Evolutionary conservation across 2,113 vertebrate genomes (phyloP), one percentile per base, ranked within the genome.

Genomic region (Pungitius pungitius): DNA sequence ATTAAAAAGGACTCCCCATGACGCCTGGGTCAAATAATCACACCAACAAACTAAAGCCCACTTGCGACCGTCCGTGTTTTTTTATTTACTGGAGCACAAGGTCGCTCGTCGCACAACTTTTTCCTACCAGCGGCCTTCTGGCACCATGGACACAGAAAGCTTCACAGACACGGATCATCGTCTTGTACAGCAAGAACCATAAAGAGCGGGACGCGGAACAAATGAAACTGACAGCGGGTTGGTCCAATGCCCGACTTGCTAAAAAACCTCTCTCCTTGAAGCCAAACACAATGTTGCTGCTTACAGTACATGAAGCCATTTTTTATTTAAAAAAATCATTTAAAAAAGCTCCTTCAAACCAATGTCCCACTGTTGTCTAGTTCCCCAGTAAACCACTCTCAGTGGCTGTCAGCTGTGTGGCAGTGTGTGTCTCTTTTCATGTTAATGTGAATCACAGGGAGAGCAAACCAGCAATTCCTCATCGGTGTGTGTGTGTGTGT

Each of bases 361-460:
- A 73, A 57, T 69, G 55, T 55, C 45, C 12, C 18, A 14, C 52
- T 78, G 73, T 76, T 80, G 56, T 51, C 78, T 77, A 64, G 39
- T 47, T 64, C 52, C 64, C 78, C 68, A 84, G 56, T 60, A 73
- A 78, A 86, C 77, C 81, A 43, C 40, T 11, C 68, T 57, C 73
- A 85, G 72, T 66, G 59, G 51, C 26, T 82, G 77, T 89, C 88
- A 88, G 85, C 88, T 84, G 82, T 79, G 77, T 55, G 43, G 47
- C 79, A 55, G 73, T 75, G 76, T 80, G 77, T 69, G 78, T 79
- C 66, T 77, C 33, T 35, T 35, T 43, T 72, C 69, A 69, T n/a
- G 3, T 67, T 89, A 90, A 93, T 90, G 85, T 67, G 80, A 82
- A 87, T 90, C 92, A 93, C 73, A 66, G 91, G 76, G 68, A 35